Evolutionary conservation across 2,797 vertebrate genomes (phyloP).

Genomic region (Mallotus villosus): DNA sequence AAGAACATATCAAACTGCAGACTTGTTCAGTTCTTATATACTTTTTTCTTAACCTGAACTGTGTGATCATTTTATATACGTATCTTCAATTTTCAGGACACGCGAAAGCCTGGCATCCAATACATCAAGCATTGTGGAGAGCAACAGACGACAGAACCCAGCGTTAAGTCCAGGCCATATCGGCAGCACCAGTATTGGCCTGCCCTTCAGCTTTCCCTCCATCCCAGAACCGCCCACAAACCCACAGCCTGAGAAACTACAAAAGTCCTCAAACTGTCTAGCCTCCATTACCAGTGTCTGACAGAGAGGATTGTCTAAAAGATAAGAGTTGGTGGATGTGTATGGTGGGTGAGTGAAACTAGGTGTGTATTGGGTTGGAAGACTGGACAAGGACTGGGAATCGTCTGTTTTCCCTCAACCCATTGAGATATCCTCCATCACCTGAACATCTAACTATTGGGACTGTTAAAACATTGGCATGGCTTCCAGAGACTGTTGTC

Average conservation of each 20-base stretch:
- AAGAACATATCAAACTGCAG: not conserved
- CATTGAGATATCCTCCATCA: conserved; percentile 59
- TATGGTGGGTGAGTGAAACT: not conserved
- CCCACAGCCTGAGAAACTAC: conserved; percentile 94
- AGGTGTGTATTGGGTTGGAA: not conserved
- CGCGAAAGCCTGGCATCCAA: conserved; percentile 99
- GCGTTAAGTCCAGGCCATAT: conserved; percentile 95
- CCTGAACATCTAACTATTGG: conserved; percentile 75
- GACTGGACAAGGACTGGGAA: not conserved
- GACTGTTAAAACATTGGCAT: conserved; percentile 84
- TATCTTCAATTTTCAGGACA: conserved; percentile 76
- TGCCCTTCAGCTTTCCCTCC: conserved; percentile 92
- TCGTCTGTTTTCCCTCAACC: conserved; percentile 46
- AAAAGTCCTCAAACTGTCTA: conserved; percentile 98
- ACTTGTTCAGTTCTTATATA: not conserved
- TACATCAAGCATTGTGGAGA: conserved; percentile 99
- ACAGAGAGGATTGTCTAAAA: not conserved
- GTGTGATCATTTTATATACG: not conserved
- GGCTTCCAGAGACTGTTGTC: conserved; percentile 84
- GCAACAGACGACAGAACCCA: conserved; percentile 96
- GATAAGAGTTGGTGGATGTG: not conserved
- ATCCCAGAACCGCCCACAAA: conserved; percentile 84
- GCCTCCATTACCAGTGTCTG: conserved; percentile 99
- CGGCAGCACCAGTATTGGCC: conserved; percentile 84
- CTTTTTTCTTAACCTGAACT: conserved; percentile 1